Conservation (phyloP, 2,797 vertebrate species). For the Mus caroli region DNA sequence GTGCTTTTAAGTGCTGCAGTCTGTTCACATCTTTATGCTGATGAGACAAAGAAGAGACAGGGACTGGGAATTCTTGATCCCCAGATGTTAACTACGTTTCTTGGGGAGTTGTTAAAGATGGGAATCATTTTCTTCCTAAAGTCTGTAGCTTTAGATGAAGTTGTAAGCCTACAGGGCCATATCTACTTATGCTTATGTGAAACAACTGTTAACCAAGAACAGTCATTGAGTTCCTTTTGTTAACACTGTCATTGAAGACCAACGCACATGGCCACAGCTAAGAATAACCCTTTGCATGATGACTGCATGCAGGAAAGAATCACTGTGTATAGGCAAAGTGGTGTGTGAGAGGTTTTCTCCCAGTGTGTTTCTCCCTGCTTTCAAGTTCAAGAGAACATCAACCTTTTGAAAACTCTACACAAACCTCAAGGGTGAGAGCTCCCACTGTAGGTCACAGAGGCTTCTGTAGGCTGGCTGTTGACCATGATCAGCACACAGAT, state of each 20-base stretch:
- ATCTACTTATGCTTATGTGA: not conserved
- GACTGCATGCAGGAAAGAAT: not conserved
- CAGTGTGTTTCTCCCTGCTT: accelerated
- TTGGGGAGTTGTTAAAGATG: slow-evolving; percentile 30
- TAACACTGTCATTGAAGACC: not conserved
- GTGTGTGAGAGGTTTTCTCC: accelerated
- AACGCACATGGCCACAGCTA: not conserved
- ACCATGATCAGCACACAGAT: not conserved
- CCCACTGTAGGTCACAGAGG: not conserved
- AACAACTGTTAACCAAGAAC: not conserved
- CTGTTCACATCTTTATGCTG: slow-evolving; percentile 69
- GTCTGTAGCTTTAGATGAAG: slow-evolving; percentile 1
- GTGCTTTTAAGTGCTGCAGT: slow-evolving; percentile 59
- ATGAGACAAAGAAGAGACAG: slow-evolving; percentile 23
- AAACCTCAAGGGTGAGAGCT: not conserved
- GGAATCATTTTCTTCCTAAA: slow-evolving; percentile 49
- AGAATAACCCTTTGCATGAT: not conserved
- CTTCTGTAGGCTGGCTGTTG: not conserved
- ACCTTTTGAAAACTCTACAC: not conserved
- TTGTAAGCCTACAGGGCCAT: slow-evolving; percentile 11
- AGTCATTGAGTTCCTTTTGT: not conserved
- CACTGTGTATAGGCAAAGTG: not conserved
- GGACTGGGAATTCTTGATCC: not conserved
- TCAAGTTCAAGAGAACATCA: not conserved
- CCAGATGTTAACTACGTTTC: slow-evolving; percentile 68